Percentiles rank a stretch among this genome's conserved stretches.
These are phyloP conservation scores for Oscheius sp. DNA, from an alignment of 2,888 invertebrate species.

Conservation along the genomic window DNA sequence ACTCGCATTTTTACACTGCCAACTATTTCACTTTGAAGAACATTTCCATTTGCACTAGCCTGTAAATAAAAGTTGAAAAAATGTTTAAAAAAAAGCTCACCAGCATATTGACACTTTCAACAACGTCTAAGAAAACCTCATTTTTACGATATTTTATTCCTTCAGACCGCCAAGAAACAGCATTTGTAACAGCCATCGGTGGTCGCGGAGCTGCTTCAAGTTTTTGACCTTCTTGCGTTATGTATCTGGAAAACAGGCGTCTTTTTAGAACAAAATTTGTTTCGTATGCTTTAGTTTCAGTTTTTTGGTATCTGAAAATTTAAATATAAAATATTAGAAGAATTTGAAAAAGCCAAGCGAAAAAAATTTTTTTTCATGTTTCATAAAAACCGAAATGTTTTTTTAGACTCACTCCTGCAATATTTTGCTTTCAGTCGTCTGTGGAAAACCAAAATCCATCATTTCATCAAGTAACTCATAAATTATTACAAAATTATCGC, in stretches of 20 bases:
- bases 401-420: constrained; percentile 82
- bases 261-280: not conserved
- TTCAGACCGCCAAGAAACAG: constrained; percentile 97
- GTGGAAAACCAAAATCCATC: constrained; percentile 94
- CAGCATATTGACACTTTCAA: constrained; percentile 94
- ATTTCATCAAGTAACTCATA: constrained; percentile 95
- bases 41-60: constrained; percentile 95
- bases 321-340: too few species aligned
- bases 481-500: constrained; percentile 98
- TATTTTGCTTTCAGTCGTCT: constrained; percentile 97
- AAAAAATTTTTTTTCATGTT: too few species aligned
- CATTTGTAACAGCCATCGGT: constrained; percentile 98
- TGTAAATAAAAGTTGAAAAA: constrained; percentile 44
- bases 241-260: constrained; percentile 76
- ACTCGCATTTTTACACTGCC: constrained; percentile 99
- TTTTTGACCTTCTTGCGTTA: constrained; percentile 97
- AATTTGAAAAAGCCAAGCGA: too few species aligned
- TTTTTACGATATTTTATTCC: constrained; percentile 98
- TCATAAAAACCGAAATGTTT: too few species aligned
- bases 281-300: too few species aligned
- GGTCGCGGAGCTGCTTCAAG: constrained; percentile 92
- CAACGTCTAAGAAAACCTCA: constrained; percentile 98
- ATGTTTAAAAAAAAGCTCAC: constrained; percentile 69
- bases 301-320: too few species aligned
- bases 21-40: constrained; percentile 94